Evolutionary conservation across 2,888 invertebrate species (phyloP).

Genomic region (Andrena trimmerana): DNA sequence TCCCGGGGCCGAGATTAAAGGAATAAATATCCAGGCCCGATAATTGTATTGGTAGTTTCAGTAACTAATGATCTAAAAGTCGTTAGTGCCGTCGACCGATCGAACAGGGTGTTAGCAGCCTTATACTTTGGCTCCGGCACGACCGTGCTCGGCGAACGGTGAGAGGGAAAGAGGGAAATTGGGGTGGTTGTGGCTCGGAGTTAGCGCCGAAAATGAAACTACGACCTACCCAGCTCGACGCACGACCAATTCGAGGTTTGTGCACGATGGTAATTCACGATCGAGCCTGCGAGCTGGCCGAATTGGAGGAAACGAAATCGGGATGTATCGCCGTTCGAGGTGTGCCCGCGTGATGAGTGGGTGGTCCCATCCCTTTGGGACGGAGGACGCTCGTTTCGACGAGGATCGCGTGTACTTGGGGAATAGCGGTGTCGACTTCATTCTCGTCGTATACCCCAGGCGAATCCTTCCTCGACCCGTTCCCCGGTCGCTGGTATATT

Average conservation of each 20-base stretch:
- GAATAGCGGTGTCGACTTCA: neutral
- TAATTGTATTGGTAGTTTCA: constrained; percentile 85
- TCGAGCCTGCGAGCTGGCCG: constrained; percentile 56
- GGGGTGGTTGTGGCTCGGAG: constrained; percentile 28
- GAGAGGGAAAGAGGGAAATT: neutral
- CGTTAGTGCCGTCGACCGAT: constrained; percentile 80
- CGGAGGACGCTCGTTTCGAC: neutral
- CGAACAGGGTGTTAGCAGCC: constrained; percentile 73
- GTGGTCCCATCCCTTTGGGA: neutral
- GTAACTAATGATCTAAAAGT: constrained; percentile 85
- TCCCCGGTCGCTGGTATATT: too few relatives aligned
- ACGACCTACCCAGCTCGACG: constrained; percentile 69
- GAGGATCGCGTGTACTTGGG: neutral
- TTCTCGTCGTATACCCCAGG: too few relatives aligned
- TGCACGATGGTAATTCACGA: constrained; percentile 79
- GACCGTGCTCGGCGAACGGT: constrained; percentile 3
- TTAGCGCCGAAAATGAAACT: constrained; percentile 77
- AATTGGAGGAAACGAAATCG: constrained; percentile 58
- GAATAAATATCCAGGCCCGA: constrained; percentile 84
- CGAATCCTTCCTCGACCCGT: too few relatives aligned
- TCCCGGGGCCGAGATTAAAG: constrained; percentile 79
- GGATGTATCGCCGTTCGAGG: constrained; percentile 50
- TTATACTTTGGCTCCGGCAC: constrained; percentile 61
- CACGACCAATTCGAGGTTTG: constrained; percentile 74
- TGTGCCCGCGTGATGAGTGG: constrained; percentile 24